phyloP scores from a whole-genome alignment of 2,888 invertebrate species.

The Papilio protenor region DNA sequence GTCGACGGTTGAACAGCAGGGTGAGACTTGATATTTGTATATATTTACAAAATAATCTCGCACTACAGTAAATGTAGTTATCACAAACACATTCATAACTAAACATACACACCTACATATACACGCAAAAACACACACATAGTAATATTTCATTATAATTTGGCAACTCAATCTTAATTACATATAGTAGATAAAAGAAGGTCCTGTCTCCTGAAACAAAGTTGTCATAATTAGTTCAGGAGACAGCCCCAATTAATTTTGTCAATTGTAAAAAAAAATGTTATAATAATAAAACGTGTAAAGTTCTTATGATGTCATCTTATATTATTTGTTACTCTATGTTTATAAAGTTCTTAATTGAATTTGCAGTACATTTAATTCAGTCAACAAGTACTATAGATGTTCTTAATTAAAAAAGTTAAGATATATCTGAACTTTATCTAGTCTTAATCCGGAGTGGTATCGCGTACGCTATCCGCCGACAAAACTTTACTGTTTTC shows the following conservation, averaged over 20 bases:
- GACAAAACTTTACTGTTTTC: slow-evolving; percentile 19
- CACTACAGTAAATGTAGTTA: too few relatives aligned
- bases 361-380: not conserved
- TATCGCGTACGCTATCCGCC: slow-evolving; percentile 11
- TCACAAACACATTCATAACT: too few relatives aligned
- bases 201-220: too few relatives aligned
- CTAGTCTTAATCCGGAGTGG: slow-evolving; percentile 9
- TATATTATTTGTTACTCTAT: not conserved
- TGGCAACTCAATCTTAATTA: too few relatives aligned
- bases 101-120: too few relatives aligned
- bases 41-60: too few relatives aligned
- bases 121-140: too few relatives aligned
- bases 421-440: slow-evolving; percentile 31
- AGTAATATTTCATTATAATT: too few relatives aligned
- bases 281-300: not conserved
- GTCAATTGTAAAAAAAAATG: too few relatives aligned
- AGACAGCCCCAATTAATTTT: too few relatives aligned
- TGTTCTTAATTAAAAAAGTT: slow-evolving; percentile 36
- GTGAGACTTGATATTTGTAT: not conserved
- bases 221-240: too few relatives aligned
- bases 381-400: not conserved
- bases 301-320: not conserved
- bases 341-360: not conserved
- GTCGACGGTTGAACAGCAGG: slow-evolving; percentile 12
- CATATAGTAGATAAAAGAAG: too few relatives aligned